These are phyloP conservation scores for Muscidifurax raptorellus DNA, from an alignment of 1,140 invertebrate species.

Conservation along the genomic window DNA sequence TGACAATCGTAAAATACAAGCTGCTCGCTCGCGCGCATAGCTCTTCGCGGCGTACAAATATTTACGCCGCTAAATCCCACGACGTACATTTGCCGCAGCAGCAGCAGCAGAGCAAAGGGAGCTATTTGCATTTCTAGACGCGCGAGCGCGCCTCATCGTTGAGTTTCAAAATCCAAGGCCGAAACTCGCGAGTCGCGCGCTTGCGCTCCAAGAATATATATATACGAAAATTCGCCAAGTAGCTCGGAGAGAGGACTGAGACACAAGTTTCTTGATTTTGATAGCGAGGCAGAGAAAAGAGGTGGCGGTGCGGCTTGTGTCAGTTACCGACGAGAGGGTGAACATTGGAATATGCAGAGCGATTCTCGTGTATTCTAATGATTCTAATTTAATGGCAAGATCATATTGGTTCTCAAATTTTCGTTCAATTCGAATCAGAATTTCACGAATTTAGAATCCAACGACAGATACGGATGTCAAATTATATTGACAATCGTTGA, in stretches of 20 bases:
- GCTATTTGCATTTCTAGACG: conserved; percentile 30
- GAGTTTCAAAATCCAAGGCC: conserved; percentile 40
- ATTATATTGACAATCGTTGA: no score
- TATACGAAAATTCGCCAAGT: neutral
- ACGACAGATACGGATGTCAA: no score
- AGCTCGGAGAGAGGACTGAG: neutral
- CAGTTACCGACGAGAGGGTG: no score
- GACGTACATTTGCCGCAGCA: conserved; percentile 19
- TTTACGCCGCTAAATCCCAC: conserved; percentile 48
- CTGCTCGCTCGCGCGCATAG: conserved; percentile 41
- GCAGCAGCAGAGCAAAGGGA: conserved; percentile 16
- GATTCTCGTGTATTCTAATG: no score
- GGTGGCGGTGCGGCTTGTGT: no score
- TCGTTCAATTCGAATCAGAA: no score
- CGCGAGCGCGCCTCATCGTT: conserved; percentile 15
- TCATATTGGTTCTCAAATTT: no score
- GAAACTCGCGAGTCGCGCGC: neutral
- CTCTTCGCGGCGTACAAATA: conserved; percentile 46
- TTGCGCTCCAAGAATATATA: neutral
- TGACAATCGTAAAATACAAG: conserved; percentile 56
- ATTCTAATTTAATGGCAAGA: no score
- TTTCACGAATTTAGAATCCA: no score
- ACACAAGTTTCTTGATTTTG: neutral
- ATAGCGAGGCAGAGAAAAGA: neutral
- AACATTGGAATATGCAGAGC: no score